Percentiles rank a stretch among this genome's conserved stretches.
These are phyloP conservation scores for Ictidomys tridecemlineatus DNA, from an alignment of 2,113 vertebrate species.

Conservation along the genomic window DNA sequence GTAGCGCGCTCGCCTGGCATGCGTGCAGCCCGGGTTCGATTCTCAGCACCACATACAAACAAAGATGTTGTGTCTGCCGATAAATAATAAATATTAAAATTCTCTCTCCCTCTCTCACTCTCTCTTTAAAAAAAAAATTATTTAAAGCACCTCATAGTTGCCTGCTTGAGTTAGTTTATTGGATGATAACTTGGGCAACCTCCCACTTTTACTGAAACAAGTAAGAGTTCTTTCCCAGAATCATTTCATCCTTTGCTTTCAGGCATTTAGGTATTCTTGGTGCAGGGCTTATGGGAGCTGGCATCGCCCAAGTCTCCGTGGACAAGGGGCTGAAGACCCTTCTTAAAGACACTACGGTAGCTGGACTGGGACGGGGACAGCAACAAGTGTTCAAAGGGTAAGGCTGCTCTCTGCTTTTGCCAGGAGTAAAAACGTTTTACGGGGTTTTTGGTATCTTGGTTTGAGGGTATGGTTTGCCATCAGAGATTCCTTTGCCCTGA, in stretches of 20 bases:
- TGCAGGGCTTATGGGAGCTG: conserved; percentile 98
- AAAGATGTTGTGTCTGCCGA: too few relatives aligned
- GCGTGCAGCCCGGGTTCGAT: too few relatives aligned
- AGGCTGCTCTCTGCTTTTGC: conserved; percentile 56
- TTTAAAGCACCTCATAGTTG: neutral
- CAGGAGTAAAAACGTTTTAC: neutral
- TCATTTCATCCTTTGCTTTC: neutral
- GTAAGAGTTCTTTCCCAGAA: neutral
- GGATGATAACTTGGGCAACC: neutral
- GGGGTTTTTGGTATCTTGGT: neutral
- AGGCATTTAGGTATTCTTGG: conserved; percentile 95
- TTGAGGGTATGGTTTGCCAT: neutral
- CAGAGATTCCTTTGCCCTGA: conserved; percentile 12
- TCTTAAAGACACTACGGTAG: conserved; percentile 93
- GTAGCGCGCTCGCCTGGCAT: too few relatives aligned
- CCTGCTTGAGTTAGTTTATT: conserved; percentile 15
- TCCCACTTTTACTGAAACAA: neutral
- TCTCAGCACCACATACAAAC: too few relatives aligned
- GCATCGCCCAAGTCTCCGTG: conserved; percentile 95
- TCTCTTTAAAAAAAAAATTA: conserved; percentile 40
- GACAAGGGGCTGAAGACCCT: conserved; percentile 95
- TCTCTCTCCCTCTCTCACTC: too few relatives aligned
- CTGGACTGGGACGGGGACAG: conserved; percentile 93
- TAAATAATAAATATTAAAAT: too few relatives aligned
- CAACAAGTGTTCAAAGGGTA: conserved; percentile 98